Conservation (phyloP, 2,113 vertebrate species). For the Craseonycteris thonglongyai region DNA sequence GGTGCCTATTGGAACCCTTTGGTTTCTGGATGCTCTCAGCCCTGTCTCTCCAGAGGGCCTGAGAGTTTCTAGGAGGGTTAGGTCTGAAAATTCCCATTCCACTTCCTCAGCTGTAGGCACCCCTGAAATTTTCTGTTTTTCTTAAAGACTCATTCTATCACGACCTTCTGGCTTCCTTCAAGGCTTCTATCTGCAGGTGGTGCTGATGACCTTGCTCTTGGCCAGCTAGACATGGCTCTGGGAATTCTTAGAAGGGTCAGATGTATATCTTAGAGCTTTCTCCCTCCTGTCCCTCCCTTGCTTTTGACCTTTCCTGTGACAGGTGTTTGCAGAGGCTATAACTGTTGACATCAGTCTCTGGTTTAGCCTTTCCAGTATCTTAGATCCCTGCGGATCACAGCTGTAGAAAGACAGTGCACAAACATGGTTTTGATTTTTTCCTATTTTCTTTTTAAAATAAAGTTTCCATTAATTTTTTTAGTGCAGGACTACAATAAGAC, state of each 20-base stretch:
- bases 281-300: background rate
- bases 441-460: background rate
- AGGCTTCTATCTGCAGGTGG: background rate
- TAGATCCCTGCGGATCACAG: background rate
- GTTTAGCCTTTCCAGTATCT: background rate
- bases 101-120: background rate
- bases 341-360: background rate
- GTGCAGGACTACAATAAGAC: background rate
- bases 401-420: background rate
- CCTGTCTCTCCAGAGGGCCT: background rate
- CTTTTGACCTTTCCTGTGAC: background rate
- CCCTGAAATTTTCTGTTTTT: background rate
- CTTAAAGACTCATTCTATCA: background rate
- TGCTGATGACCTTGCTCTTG: background rate
- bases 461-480: background rate
- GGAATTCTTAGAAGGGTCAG: too few species aligned
- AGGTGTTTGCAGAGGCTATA: background rate
- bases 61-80: background rate
- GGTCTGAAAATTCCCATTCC: background rate
- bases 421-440: background rate
- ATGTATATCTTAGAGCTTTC: too few species aligned
- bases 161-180: background rate
- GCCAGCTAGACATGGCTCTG: background rate
- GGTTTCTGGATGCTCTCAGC: background rate
- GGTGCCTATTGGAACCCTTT: accelerated